A percentile compares a stretch with the other conserved stretches of the same genome.
phyloP scores from a whole-genome alignment of 2,113 vertebrate genomes.

The Neotragus moschatus region DNA sequence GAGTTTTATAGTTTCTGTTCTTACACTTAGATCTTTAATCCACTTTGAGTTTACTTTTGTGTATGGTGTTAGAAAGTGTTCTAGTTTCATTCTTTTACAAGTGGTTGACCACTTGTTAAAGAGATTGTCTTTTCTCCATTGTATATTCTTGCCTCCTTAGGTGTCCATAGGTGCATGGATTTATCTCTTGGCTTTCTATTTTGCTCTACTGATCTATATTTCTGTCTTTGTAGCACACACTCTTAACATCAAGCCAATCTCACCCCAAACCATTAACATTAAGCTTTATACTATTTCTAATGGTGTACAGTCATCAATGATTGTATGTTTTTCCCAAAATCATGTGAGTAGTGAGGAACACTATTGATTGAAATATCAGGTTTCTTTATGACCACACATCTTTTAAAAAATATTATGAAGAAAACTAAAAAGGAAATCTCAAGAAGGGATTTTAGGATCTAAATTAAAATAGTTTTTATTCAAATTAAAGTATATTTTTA shows the following conservation, averaged over 20 bases:
- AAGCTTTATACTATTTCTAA: neutral
- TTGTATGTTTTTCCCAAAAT: neutral
- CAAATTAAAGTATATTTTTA: neutral
- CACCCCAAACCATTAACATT: neutral
- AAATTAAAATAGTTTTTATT: neutral
- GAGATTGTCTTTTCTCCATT: neutral
- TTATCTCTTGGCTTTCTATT: neutral
- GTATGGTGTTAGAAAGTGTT: neutral
- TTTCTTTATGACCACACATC: neutral
- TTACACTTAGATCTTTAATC: neutral
- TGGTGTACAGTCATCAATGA: neutral
- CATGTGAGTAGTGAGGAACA: neutral
- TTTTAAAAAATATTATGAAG: neutral
- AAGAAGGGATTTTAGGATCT: neutral
- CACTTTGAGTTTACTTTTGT: neutral
- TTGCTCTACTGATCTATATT: neutral
- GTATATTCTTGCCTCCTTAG: neutral
- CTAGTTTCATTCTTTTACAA: neutral
- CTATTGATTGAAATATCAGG: neutral
- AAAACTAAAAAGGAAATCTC: neutral
- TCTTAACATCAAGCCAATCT: neutral
- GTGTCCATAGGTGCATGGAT: neutral
- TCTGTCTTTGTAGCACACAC: neutral
- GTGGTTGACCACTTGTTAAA: neutral
- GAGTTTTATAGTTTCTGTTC: neutral